Evolutionary conservation across 2,888 invertebrate genomes (phyloP).

Genomic region (Tenthredo livida): DNA sequence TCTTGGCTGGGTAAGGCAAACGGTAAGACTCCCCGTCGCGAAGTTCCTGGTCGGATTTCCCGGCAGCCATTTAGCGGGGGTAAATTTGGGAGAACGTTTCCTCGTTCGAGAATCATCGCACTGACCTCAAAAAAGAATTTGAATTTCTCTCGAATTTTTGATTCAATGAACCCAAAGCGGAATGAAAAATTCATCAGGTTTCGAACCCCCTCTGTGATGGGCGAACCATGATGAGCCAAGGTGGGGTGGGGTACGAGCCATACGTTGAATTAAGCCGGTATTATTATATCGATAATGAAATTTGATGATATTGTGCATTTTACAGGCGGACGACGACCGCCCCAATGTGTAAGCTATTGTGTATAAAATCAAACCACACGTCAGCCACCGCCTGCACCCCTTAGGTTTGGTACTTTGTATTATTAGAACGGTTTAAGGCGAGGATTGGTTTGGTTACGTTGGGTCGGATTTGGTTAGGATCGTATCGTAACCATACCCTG

Average conservation of each 20-base stretch:
- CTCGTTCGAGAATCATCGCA: not conserved
- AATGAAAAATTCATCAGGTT: slow-evolving; percentile 12
- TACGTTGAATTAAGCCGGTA: slow-evolving; percentile 72
- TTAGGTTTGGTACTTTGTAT: slow-evolving; percentile 62
- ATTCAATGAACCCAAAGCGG: not conserved
- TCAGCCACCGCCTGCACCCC: slow-evolving; percentile 60
- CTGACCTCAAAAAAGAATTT: not conserved
- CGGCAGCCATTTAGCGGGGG: not conserved
- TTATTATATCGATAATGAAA: slow-evolving; percentile 78
- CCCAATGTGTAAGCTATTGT: slow-evolving; percentile 66
- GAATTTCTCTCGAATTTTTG: not conserved
- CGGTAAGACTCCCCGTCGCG: slow-evolving; percentile 59
- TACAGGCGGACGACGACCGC: slow-evolving; percentile 64
- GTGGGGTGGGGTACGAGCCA: not conserved
- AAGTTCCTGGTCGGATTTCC: slow-evolving; percentile 27
- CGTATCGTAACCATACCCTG: slow-evolving; percentile 59
- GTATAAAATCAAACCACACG: slow-evolving; percentile 71
- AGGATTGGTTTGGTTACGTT: slow-evolving; percentile 53
- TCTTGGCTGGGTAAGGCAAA: slow-evolving; percentile 65
- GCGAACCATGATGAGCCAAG: not conserved
- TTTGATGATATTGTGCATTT: slow-evolving; percentile 78
- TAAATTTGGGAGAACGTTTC: not conserved
- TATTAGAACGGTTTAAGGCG: slow-evolving; percentile 61
- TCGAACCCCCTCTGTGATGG: not conserved
- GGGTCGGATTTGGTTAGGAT: slow-evolving; percentile 60